These are phyloP conservation scores for Sinelater perroti DNA, from an alignment of 2,888 invertebrate species.

Conservation along the genomic window DNA sequence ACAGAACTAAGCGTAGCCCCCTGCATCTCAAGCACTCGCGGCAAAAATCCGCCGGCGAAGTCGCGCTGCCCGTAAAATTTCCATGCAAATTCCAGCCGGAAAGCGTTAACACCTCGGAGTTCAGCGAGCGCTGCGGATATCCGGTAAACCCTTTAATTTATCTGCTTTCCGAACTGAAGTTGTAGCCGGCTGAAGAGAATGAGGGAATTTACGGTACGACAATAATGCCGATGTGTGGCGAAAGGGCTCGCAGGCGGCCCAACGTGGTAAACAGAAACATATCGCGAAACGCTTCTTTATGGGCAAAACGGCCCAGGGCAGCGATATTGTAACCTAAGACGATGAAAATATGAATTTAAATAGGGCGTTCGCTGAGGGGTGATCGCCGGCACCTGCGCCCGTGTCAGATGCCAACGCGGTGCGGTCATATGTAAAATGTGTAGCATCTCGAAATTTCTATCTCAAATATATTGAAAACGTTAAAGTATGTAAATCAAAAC, in stretches of 20 bases:
- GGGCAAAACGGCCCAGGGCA: too few relatives aligned
- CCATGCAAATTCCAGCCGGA: constrained; percentile 50
- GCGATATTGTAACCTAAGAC: constrained; percentile 40
- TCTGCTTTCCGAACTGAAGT: too few relatives aligned
- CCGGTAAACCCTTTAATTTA: too few relatives aligned
- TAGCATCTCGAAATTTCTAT: constrained; percentile 33
- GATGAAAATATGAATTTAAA: constrained; percentile 50
- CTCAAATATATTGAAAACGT: constrained; percentile 30
- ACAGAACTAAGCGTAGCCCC: constrained; percentile 45
- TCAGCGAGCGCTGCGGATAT: too few relatives aligned
- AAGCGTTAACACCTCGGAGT: too few relatives aligned
- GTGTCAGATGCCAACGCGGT: constrained; percentile 45
- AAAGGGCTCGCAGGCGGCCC: too few relatives aligned
- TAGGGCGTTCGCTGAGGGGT: constrained; percentile 43
- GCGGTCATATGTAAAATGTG: constrained; percentile 45
- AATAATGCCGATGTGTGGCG: too few relatives aligned
- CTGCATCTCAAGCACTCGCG: constrained; percentile 40
- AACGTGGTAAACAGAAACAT: too few relatives aligned
- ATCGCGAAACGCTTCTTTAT: too few relatives aligned
- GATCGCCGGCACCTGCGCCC: constrained; percentile 47
- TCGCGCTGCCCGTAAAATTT: constrained; percentile 54
- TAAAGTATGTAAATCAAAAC: constrained; percentile 25
- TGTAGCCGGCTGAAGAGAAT: too few relatives aligned
- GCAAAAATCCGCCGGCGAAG: constrained; percentile 52
- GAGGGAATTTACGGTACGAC: too few relatives aligned